Evolutionary conservation across 1,140 invertebrate genomes (phyloP), one percentile per base, ranked within the genome.

Genomic region (Pissodes strobi): DNA sequence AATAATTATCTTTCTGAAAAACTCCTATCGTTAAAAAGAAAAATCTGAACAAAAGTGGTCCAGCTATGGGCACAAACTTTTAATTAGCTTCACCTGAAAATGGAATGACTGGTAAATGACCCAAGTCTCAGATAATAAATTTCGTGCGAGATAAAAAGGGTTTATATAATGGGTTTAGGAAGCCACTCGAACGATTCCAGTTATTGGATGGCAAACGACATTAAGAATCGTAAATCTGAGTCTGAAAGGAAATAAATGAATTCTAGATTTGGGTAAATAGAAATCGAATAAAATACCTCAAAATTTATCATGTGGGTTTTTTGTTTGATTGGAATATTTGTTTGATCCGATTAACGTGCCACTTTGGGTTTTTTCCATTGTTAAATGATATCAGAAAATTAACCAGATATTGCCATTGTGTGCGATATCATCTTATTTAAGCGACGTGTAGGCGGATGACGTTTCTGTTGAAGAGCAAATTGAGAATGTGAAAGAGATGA

Each of bases 221-320:
- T 58, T 58, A 58, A 58, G 43, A 27, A 27, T 46, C 56, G 56
- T 58, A 58, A 58, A 58, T 58, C 56, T 58, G 39, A 23, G 4
- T 15, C 23, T 19, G 19, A 21, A 46, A 23, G 13, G 12, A 58
- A 58, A 58, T 58, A 41, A 58, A 58, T 58, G 56, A 58, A n/a
- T 58, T 48, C 19, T 10, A 23, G 56, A 46, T 48, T 58, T 58
- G 41, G 38, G 56, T 43, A 56, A 56, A 56, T 56, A 43, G 53
- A 43, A 56, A 41, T 56, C 39, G 19, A 23, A 56, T 43, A 23
- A n/a, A 56, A 56, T 23, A 12, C 25, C n/a, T 9, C 13, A 56
- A 25, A 41, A 56, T 56, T 43, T 56, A 56, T 56, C 53, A 56
- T n/a, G 13, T 17, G 25, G 3, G 10, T 13, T 37, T 21, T 52